Conservation (phyloP, 2,888 invertebrate species). For the Drosophila rellima region DNA sequence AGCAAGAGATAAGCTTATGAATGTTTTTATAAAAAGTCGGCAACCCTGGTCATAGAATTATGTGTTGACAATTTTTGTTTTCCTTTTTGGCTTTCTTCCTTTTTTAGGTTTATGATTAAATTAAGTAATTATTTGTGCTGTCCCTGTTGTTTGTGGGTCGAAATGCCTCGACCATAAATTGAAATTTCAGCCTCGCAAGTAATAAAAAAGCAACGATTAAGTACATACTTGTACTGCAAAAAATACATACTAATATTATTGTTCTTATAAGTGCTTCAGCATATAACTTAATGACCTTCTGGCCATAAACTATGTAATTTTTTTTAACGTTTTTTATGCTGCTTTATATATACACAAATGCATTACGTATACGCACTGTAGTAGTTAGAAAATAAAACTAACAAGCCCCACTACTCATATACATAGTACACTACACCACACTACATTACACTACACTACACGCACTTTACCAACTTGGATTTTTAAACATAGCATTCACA, state of each 20-base stretch:
- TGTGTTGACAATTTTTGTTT: conserved; percentile 43
- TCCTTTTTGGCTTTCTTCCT: conserved; percentile 13
- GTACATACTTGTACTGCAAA: conserved; percentile 16
- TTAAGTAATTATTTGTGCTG: conserved; percentile 78
- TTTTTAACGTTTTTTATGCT: conserved; percentile 28
- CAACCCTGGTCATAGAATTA: conserved; percentile 35
- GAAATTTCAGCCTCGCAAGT: conserved; percentile 36
- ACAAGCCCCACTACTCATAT: conserved; percentile 41
- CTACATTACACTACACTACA: conserved; percentile 17
- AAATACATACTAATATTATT: conserved; percentile 26
- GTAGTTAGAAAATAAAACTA: conserved; percentile 59
- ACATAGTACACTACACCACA: conserved; percentile 23
- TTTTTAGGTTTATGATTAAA: conserved; percentile 69
- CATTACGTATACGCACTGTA: conserved; percentile 67
- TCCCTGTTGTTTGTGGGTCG: conserved; percentile 50
- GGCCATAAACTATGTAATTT: conserved; percentile 24
- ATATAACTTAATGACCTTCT: conserved; percentile 43
- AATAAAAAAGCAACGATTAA: conserved; percentile 16
- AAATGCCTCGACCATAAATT: conserved; percentile 44
- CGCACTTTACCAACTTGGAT: conserved; percentile 31
- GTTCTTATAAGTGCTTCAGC: conserved; percentile 43
- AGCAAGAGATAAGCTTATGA: conserved; percentile 68
- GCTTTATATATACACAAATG: conserved; percentile 24
- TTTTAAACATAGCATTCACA: conserved; percentile 15
- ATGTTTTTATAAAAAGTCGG: conserved; percentile 71